Conservation (phyloP, 2,888 invertebrate species). For the Leptopilina drosophilae region DNA sequence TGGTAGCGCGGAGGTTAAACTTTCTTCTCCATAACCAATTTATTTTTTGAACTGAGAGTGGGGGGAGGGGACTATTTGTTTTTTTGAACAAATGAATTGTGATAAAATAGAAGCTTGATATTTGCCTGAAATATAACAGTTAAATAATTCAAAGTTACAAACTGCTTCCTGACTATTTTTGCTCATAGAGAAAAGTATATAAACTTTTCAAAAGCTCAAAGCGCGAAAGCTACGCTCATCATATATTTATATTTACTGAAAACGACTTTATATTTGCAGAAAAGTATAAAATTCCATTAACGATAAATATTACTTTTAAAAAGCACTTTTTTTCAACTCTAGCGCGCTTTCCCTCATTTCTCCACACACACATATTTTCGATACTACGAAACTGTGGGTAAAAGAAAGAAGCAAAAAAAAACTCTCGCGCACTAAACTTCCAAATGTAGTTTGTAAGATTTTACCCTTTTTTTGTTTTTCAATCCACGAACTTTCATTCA, state of each 20-base stretch:
- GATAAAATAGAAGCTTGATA: slow-evolving; percentile 20
- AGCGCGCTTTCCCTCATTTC: background rate
- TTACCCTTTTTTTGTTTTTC: too few relatives aligned
- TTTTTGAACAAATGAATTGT: background rate
- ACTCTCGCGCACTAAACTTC: too few relatives aligned
- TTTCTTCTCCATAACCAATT: background rate
- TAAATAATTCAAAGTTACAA: slow-evolving; percentile 32
- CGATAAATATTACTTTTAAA: slow-evolving; percentile 28
- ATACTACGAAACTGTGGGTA: too few relatives aligned
- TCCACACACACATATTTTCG: background rate
- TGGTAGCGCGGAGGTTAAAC: background rate
- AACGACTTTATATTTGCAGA: slow-evolving; percentile 12
- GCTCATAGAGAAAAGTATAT: background rate
- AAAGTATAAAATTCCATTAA: slow-evolving; percentile 25
- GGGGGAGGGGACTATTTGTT: background rate
- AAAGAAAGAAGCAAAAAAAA: too few relatives aligned
- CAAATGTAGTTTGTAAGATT: too few relatives aligned
- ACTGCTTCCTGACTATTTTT: slow-evolving; percentile 35
- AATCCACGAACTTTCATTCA: too few relatives aligned
- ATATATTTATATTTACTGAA: slow-evolving; percentile 8
- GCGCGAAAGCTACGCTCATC: background rate
- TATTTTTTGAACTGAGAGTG: background rate
- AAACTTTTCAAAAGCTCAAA: slow-evolving; percentile 35
- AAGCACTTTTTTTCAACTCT: slow-evolving; percentile 9
- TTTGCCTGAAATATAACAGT: slow-evolving; percentile 23